phyloP scores from a whole-genome alignment of 2,113 vertebrate genomes.

The Notiomystis cincta region DNA sequence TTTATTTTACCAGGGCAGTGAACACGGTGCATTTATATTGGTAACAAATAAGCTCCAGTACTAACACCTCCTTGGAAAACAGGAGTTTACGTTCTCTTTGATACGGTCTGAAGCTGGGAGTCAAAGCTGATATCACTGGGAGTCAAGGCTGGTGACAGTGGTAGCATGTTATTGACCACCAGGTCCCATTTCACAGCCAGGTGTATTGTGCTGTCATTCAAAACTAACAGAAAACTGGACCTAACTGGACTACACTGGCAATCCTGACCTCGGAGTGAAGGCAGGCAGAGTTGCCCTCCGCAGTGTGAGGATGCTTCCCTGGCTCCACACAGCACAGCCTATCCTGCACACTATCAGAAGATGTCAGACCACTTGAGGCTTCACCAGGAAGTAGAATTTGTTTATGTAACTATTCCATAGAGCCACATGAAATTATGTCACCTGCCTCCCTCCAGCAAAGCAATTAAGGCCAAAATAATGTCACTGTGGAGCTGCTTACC shows the following conservation, averaged over 20 bases:
- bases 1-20: background rate
- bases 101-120: background rate
- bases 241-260: background rate
- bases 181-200: background rate
- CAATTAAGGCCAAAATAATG: background rate
- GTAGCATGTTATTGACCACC: background rate
- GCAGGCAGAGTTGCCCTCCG: background rate
- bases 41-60: background rate
- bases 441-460: background rate
- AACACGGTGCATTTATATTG: background rate
- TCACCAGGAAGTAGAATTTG: background rate
- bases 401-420: background rate
- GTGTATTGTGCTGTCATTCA: background rate
- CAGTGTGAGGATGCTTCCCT: background rate
- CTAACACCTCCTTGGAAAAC: background rate
- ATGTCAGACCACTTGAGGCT: background rate
- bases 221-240: background rate
- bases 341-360: background rate
- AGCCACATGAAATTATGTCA: background rate
- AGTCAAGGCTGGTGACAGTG: background rate
- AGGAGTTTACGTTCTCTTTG: background rate
- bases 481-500: constrained; percentile 66
- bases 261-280: background rate
- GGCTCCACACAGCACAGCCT: background rate
- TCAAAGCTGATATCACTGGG: background rate